Conservation (phyloP, 2,113 vertebrate genomes). For the Hemibagrus wyckioides region DNA sequence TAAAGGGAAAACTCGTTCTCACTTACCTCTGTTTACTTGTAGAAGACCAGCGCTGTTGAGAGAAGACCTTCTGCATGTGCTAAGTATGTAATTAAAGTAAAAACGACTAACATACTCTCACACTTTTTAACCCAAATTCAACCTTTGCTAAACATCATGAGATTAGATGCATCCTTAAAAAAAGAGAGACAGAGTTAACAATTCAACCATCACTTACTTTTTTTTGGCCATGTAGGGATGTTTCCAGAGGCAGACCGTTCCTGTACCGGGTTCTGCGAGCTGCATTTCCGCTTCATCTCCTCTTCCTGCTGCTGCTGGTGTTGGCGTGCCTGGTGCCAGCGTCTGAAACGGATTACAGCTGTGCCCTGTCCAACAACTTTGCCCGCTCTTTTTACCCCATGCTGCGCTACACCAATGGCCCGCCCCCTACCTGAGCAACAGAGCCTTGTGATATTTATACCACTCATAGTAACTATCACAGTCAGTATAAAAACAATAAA, state of each 20-base stretch:
- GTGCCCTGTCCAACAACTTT: slow-evolving; percentile 83
- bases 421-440: slow-evolving; percentile 74
- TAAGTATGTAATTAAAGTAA: background rate
- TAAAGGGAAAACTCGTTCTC: background rate
- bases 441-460: background rate
- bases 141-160: background rate
- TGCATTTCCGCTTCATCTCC: slow-evolving; percentile 83
- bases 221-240: slow-evolving; percentile 10
- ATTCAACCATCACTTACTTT: background rate
- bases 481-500: background rate
- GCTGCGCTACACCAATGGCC: slow-evolving; percentile 84
- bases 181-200: background rate
- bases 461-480: background rate
- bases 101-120: background rate
- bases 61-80: slow-evolving; percentile 8
- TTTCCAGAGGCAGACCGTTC: slow-evolving; percentile 69
- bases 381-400: slow-evolving; percentile 83
- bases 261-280: slow-evolving; percentile 80
- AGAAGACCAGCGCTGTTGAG: background rate
- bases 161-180: background rate
- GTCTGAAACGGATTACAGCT: slow-evolving; percentile 82
- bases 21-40: background rate
- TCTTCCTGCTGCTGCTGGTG: slow-evolving; percentile 82
- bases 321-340: slow-evolving; percentile 80
- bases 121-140: too few relatives aligned